These are phyloP conservation scores for Labeo rohita DNA, from an alignment of 2,113 vertebrate species.

Conservation along the genomic window DNA sequence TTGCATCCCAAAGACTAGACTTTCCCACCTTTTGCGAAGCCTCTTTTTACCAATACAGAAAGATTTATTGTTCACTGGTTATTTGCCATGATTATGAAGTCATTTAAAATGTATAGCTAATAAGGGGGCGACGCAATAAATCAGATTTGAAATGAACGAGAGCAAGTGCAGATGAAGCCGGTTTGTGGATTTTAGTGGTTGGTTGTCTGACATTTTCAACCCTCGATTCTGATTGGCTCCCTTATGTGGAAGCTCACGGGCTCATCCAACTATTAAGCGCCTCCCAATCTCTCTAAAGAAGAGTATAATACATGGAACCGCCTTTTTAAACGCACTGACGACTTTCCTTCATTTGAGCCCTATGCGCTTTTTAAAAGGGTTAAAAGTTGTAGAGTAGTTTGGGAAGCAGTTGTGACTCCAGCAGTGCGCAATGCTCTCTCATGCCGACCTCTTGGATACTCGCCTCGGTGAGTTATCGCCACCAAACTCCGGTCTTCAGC, in stretches of 20 bases:
- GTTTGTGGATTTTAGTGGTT: constrained; percentile 60
- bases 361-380: constrained; percentile 76
- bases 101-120: constrained; percentile 49
- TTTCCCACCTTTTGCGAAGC: not conserved
- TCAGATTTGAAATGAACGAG: constrained; percentile 73
- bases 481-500: constrained; percentile 81
- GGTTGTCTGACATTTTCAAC: constrained; percentile 81
- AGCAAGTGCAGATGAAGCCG: constrained; percentile 60
- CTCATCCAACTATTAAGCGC: constrained; percentile 96
- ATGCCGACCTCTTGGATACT: constrained; percentile 99
- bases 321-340: constrained; percentile 98
- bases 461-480: constrained; percentile 95
- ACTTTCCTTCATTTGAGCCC: constrained; percentile 93
- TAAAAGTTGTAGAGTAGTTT: constrained; percentile 81
- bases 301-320: constrained; percentile 98
- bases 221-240: constrained; percentile 93
- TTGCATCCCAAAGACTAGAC: not conserved
- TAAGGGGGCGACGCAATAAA: constrained; percentile 72
- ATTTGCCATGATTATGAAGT: constrained; percentile 56
- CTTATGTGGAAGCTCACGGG: constrained; percentile 88
- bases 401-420: constrained; percentile 91
- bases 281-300: constrained; percentile 96
- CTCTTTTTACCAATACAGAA: constrained; percentile 31
- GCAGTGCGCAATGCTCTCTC: constrained; percentile 98
- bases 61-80: constrained; percentile 56